These are phyloP conservation scores for Stichopus chloronotus DNA, from an alignment of 35 echinoderm and acorn worm genomes.

Conservation along the genomic window DNA sequence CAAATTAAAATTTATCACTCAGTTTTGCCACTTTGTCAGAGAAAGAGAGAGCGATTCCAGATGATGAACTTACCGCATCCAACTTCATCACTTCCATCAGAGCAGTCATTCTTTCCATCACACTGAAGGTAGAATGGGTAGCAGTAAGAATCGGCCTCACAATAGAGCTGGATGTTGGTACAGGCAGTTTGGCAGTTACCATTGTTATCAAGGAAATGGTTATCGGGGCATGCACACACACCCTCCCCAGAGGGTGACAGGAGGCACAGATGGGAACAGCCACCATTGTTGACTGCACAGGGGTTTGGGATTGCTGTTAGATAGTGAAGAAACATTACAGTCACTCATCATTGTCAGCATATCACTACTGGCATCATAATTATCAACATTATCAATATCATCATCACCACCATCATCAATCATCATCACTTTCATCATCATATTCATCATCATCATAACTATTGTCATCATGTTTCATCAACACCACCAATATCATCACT, in stretches of 20 bases:
- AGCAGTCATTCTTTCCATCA: constrained; percentile 77
- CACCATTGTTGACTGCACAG: constrained; percentile 65
- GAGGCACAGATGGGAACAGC: constrained; percentile 66
- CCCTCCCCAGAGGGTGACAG: constrained; percentile 9
- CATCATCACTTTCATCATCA: too few relatives aligned
- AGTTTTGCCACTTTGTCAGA: too few relatives aligned
- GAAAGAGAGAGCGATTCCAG: too few relatives aligned
- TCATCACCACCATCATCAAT: not conserved
- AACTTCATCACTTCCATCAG: constrained; percentile 73
- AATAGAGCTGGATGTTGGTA: constrained; percentile 63
- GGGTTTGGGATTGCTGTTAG: constrained; percentile 59
- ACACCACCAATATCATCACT: too few relatives aligned
- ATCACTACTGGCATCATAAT: constrained; percentile 27
- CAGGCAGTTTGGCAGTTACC: constrained; percentile 45
- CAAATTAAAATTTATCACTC: too few relatives aligned
- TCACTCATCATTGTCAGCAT: not conserved
- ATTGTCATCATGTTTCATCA: too few relatives aligned
- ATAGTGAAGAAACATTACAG: not conserved
- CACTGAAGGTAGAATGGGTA: constrained; percentile 63
- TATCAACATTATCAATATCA: constrained; percentile 15
- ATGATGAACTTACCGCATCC: constrained; percentile 39
- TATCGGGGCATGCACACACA: constrained; percentile 62
- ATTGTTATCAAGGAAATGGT: constrained; percentile 48
- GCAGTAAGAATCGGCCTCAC: constrained; percentile 64
- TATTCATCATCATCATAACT: too few relatives aligned